phyloP scores from a whole-genome alignment of 2,888 invertebrate genomes.

The Micoletzkya japonica region DNA sequence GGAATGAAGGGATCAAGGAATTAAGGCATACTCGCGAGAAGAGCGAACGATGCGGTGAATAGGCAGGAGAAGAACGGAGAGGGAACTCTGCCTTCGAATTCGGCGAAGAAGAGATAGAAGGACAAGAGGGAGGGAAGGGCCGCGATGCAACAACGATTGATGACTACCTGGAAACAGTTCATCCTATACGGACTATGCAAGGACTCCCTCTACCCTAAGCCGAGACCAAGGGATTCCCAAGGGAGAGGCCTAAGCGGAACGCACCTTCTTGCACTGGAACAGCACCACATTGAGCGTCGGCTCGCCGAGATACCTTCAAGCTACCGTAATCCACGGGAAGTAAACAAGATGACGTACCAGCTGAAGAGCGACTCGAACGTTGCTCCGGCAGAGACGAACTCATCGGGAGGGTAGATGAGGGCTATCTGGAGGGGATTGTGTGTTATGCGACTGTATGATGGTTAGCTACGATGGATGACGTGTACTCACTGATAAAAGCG shows the following conservation, averaged over 20 bases:
- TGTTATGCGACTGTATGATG: background rate
- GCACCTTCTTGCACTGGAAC: background rate
- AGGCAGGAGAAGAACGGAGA: background rate
- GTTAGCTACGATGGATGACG: background rate
- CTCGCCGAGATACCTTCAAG: background rate
- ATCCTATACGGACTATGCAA: background rate
- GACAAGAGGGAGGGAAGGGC: conserved; percentile 23
- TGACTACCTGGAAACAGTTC: conserved; percentile 27
- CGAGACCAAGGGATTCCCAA: background rate
- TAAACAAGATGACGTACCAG: background rate
- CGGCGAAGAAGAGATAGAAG: background rate
- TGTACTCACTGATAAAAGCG: conserved; percentile 18
- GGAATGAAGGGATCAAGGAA: too few relatives aligned
- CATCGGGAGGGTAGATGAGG: conserved; percentile 23
- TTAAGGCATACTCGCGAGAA: background rate
- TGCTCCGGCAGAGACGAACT: conserved; percentile 24
- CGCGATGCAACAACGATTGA: conserved; percentile 28
- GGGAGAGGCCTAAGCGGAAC: background rate
- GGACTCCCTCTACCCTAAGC: background rate
- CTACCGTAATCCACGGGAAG: background rate
- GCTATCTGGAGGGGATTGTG: background rate
- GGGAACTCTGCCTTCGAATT: too few relatives aligned
- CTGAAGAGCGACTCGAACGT: conserved; percentile 24
- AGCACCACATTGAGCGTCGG: background rate
- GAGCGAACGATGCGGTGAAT: background rate